These are phyloP conservation scores for Saccostrea echinata DNA, from an alignment of 1,140 invertebrate species.

Conservation along the genomic window DNA sequence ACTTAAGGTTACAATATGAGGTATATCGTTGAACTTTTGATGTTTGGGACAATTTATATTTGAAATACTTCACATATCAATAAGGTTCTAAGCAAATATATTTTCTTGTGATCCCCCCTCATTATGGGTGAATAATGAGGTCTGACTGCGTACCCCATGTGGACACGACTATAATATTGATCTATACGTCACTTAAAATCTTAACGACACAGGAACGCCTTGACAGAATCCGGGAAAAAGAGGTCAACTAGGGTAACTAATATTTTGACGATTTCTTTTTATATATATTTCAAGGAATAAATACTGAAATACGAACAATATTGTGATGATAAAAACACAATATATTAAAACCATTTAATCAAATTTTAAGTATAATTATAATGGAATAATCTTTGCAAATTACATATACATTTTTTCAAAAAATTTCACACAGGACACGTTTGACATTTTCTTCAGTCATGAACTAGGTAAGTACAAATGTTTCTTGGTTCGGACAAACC, in stretches of 20 bases:
- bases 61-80: constrained; percentile 15
- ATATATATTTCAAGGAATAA: neutral
- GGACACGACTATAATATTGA: neutral
- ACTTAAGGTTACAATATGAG: neutral
- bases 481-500: neutral
- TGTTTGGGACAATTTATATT: neutral
- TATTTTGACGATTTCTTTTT: neutral
- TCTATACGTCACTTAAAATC: neutral
- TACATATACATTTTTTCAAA: too few species aligned
- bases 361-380: too few species aligned
- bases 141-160: neutral
- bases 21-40: neutral
- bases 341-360: too few species aligned
- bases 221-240: neutral
- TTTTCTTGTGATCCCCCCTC: neutral
- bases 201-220: neutral
- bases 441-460: too few species aligned
- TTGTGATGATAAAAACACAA: too few species aligned
- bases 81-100: constrained; percentile 7
- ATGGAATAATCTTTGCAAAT: too few species aligned
- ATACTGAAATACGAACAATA: too few species aligned
- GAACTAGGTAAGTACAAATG: too few species aligned
- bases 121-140: constrained; percentile 1
- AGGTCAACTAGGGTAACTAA: neutral
- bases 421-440: too few species aligned